Evolutionary conservation across 2,113 vertebrate species (phyloP), one percentile per base, ranked within the genome.

Genomic region (Austrofundulus limnaeus): DNA sequence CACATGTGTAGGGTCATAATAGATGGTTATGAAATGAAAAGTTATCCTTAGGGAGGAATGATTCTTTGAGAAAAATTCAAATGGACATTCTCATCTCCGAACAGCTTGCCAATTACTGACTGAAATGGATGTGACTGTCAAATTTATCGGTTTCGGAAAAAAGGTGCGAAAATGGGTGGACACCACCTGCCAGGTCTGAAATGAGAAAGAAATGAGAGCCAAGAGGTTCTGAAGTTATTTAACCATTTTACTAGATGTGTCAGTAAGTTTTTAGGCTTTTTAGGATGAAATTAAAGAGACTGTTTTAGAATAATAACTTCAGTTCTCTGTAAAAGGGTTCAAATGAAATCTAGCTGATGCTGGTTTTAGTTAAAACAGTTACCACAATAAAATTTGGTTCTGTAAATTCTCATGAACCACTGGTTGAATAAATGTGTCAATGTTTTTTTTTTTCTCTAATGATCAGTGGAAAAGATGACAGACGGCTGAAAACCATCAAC

Each of bases 121-220:
- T 9, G 28, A 60, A 60, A 37, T 46, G 12, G 56, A 28, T 59
- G 56, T 59, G 54, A 42, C 23, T 25, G n/a, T 46, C n/a, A 46
- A n/a, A 46, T 46, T 34, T 11, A 21, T 20, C n/a, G 14, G 12
- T 12, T 37, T 53, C 17, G 11, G 25, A 28, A 28, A 34, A n/a
- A 52, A 48, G 21, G 50, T 34, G 24, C 50, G 31, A 16, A 52
- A 55, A 55, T 23, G 13, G 21, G 23, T 41, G 21, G 38, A 41
- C 11, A 14, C 38, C 15, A 12, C 19, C 31, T 38, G 6, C 37
- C 9, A 21, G 14, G 54, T 17, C 20, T 56, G 54, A 42, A 23
- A 42, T 56, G 37, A 21, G 37, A 38, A 55, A 37, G 37, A 7
- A n/a, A n/a, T 55, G 52, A 23, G 15, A 16, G 37, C 54, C 11